phyloP scores from a whole-genome alignment of 37 sponge, comb jelly and placozoan genomes.

The Lycopodina hypogea region DNA sequence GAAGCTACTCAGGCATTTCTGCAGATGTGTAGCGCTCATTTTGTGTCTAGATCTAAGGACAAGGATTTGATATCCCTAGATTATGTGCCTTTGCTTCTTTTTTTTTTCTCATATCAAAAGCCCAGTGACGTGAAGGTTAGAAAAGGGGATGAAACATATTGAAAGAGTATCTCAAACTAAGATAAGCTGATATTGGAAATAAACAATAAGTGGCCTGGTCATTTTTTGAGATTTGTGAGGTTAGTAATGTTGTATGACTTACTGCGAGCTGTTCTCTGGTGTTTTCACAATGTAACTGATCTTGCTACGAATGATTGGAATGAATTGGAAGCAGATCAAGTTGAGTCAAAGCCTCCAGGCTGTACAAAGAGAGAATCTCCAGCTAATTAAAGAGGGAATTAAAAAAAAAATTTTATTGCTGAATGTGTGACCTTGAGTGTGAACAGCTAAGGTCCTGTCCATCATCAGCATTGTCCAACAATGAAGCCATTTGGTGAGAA shows the following conservation, averaged over 20 bases:
- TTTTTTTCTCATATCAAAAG: background rate
- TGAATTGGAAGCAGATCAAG: too few species aligned
- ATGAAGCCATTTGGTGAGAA: too few species aligned
- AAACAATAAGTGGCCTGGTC: background rate
- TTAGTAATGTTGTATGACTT: background rate
- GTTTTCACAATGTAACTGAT: constrained; percentile 1
- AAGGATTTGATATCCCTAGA: background rate
- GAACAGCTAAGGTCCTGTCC: too few species aligned
- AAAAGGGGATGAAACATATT: background rate
- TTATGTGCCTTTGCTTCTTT: background rate
- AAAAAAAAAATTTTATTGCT: too few species aligned
- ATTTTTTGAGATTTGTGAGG: background rate
- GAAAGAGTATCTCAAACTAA: background rate
- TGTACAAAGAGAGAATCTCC: too few species aligned
- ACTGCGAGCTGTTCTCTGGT: background rate
- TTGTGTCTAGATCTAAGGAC: background rate
- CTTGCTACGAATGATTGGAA: background rate
- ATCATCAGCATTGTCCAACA: too few species aligned
- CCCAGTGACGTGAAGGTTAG: background rate
- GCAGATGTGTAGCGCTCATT: background rate
- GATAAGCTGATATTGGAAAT: background rate
- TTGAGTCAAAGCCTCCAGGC: too few species aligned
- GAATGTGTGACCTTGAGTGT: too few species aligned
- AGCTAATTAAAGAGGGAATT: too few species aligned
- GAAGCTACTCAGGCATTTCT: background rate